These are phyloP conservation scores for Tiliacea aurago DNA, from an alignment of 2,888 invertebrate species.

Conservation along the genomic window DNA sequence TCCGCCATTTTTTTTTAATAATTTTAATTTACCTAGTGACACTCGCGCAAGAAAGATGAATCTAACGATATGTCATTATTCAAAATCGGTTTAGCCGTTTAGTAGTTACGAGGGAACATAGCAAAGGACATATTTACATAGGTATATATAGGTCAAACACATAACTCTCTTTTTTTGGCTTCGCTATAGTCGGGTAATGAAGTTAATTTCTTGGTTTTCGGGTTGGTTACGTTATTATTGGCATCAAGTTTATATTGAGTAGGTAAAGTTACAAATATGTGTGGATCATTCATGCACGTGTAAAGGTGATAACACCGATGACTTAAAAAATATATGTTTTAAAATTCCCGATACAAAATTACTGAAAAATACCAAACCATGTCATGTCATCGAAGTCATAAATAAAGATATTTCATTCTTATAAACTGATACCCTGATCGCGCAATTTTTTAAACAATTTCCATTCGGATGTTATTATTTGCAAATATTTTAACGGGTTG, in stretches of 20 bases:
- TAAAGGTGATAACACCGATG: not conserved
- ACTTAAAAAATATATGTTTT: not conserved
- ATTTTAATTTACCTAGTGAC: too few species aligned
- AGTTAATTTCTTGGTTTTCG: not conserved
- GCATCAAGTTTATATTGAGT: not conserved
- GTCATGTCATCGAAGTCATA: not conserved
- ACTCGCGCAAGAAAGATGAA: too few species aligned
- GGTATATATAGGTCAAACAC: too few species aligned
- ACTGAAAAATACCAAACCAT: not conserved
- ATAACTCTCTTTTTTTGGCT: too few species aligned
- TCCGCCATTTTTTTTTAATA: too few species aligned
- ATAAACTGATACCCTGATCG: constrained; percentile 1
- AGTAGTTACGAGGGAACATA: too few species aligned
- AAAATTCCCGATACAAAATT: not conserved
- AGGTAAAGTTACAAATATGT: too few species aligned
- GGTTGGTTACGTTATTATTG: not conserved
- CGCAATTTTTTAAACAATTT: constrained; percentile 30
- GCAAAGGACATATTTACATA: too few species aligned
- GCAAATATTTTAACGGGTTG: constrained; percentile 53
- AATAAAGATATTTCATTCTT: constrained; percentile 12
- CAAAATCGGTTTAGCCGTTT: too few species aligned
- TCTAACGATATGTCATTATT: too few species aligned
- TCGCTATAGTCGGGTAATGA: too few species aligned
- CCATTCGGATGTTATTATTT: constrained; percentile 40
- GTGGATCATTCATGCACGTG: not conserved